Percentiles rank a stretch among this genome's conserved stretches.
Conservation (phyloP, 2,113 vertebrate genomes). For the Stictonetta naevosa region DNA sequence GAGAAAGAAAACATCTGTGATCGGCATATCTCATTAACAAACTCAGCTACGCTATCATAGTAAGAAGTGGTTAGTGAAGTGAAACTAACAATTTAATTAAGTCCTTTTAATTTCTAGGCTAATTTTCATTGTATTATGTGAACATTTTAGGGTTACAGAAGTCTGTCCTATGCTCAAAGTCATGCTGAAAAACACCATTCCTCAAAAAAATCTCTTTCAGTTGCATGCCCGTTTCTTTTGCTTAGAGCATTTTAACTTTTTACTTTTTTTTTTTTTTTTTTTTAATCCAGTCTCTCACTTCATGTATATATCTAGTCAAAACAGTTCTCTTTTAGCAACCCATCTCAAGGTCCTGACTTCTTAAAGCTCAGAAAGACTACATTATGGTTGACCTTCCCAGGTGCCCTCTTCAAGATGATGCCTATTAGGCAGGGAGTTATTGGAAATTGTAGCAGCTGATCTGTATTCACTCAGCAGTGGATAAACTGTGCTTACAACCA, state of each 20-base stretch:
- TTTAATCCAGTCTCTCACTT: not conserved
- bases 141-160: slow-evolving; percentile 23
- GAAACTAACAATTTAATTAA: slow-evolving; percentile 63
- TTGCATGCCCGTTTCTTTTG: not conserved
- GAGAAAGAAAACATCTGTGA: not conserved
- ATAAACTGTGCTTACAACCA: rapidly evolving
- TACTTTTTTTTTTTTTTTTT: not conserved
- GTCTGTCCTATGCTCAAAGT: slow-evolving; percentile 26
- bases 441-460: not conserved
- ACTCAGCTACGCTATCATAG: not conserved
- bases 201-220: slow-evolving; percentile 12
- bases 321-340: not conserved
- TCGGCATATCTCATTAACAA: slow-evolving; percentile 1
- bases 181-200: slow-evolving; percentile 34
- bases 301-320: rapidly evolving
- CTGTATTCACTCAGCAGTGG: not conserved
- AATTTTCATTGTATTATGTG: slow-evolving; percentile 40
- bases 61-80: slow-evolving; percentile 36
- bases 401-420: not conserved
- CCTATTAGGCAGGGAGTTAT: not conserved
- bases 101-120: slow-evolving; percentile 46
- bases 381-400: not conserved
- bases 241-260: not conserved
- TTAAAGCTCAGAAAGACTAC: not conserved
- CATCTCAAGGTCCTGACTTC: not conserved